Percentiles rank a stretch among this genome's conserved stretches.
Evolutionary conservation across 2,113 vertebrate genomes (phyloP).

Genomic region (Cettia cetti): DNA sequence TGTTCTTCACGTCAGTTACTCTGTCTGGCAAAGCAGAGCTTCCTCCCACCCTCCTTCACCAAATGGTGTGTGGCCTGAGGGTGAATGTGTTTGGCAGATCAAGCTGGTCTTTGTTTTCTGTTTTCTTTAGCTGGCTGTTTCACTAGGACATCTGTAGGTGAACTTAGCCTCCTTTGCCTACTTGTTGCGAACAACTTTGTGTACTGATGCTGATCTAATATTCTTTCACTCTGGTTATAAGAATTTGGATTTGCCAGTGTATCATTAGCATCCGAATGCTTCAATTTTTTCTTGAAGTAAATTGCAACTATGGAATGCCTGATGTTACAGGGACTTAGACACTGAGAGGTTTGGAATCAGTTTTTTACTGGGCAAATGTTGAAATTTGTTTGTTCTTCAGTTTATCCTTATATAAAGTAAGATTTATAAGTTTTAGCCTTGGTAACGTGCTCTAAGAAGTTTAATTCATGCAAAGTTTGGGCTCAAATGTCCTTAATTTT

Average conservation of each 20-base stretch:
- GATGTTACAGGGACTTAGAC: neutral
- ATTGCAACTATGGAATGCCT: neutral
- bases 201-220: neutral
- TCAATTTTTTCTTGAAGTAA: neutral
- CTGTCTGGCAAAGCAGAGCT: neutral
- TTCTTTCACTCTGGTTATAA: neutral
- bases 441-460: neutral
- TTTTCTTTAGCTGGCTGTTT: neutral
- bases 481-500: neutral
- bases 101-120: neutral
- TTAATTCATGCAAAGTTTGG: neutral
- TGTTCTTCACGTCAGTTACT: neutral
- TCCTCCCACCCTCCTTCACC: neutral
- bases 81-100: constrained; percentile 24
- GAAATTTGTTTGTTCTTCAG: neutral
- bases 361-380: neutral
- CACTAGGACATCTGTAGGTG: neutral
- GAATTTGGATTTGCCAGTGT: neutral
- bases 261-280: neutral
- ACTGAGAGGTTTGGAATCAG: neutral
- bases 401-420: neutral
- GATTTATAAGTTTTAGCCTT: neutral
- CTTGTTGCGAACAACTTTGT: neutral
- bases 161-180: neutral
- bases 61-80: neutral